Evolutionary conservation across 2,888 invertebrate genomes (phyloP).

Genomic region (Trissolcus japonicus): DNA sequence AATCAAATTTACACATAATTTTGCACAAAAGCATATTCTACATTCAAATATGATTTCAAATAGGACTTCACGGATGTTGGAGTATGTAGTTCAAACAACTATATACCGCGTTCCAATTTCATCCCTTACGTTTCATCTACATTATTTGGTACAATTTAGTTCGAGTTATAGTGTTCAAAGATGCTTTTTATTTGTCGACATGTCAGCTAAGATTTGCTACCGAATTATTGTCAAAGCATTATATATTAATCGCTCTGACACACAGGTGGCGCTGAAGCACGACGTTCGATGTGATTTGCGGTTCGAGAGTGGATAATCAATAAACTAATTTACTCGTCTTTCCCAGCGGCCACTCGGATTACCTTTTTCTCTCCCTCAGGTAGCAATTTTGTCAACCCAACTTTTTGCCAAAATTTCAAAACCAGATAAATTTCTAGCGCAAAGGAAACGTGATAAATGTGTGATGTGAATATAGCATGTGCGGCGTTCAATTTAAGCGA

Average conservation of each 20-base stretch:
- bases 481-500: slow-evolving; percentile 17
- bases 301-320: background rate
- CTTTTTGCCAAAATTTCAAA: background rate
- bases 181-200: background rate
- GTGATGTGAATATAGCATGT: slow-evolving; percentile 4
- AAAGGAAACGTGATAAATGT: slow-evolving; percentile 3
- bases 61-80: slow-evolving; percentile 25
- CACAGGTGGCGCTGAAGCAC: no score
- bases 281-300: no score
- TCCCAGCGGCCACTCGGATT: background rate
- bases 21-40: slow-evolving; percentile 27
- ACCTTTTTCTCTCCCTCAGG: background rate
- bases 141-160: slow-evolving; percentile 23
- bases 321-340: background rate
- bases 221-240: no score
- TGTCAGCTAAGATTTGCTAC: no score
- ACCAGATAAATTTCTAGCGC: background rate
- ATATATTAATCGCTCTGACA: no score
- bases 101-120: slow-evolving; percentile 22
- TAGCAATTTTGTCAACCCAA: background rate
- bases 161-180: slow-evolving; percentile 3
- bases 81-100: slow-evolving; percentile 43
- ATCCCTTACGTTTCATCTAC: slow-evolving; percentile 6
- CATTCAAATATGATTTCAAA: slow-evolving; percentile 45
- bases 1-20: slow-evolving; percentile 39